These are phyloP conservation scores for Neodiprion lecontei DNA, from an alignment of 1,140 invertebrate species.

Conservation along the genomic window DNA sequence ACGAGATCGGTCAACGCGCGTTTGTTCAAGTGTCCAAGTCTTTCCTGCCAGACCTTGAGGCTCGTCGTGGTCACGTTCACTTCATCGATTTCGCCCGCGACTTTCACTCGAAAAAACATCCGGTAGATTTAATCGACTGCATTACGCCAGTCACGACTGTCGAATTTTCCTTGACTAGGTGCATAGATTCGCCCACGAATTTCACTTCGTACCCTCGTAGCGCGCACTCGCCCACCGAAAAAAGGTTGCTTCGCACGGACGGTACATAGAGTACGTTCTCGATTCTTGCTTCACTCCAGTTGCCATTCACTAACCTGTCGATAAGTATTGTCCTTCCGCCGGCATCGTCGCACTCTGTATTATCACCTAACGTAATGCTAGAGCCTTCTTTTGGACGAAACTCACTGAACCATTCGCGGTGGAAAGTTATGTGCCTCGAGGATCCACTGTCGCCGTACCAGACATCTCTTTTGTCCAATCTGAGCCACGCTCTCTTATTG, in stretches of 20 bases:
- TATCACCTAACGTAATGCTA: slow-evolving; percentile 25
- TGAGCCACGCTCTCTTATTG: neutral
- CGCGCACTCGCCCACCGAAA: slow-evolving; percentile 33
- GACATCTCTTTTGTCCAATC: neutral
- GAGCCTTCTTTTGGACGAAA: neutral
- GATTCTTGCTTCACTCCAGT: slow-evolving; percentile 21
- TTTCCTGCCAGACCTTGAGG: neutral
- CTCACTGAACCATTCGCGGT: slow-evolving; percentile 17
- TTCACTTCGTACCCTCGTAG: slow-evolving; percentile 23
- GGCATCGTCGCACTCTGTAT: slow-evolving; percentile 19
- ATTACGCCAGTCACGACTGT: slow-evolving; percentile 26
- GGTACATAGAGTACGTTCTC: slow-evolving; percentile 36
- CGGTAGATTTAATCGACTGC: slow-evolving; percentile 20
- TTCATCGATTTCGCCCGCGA: neutral
- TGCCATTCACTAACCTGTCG: slow-evolving; percentile 19
- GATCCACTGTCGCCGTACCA: slow-evolving; percentile 22
- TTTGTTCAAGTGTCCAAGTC: too few relatives aligned
- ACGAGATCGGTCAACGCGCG: too few relatives aligned
- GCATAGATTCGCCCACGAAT: slow-evolving; percentile 20
- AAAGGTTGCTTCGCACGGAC: slow-evolving; percentile 29
- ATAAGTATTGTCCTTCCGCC: slow-evolving; percentile 25
- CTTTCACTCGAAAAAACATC: slow-evolving; percentile 24
- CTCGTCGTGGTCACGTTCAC: slow-evolving; percentile 8
- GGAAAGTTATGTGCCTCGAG: slow-evolving; percentile 16
- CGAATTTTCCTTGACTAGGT: slow-evolving; percentile 24